These are phyloP conservation scores for Lysiphlebus fabarum DNA, from an alignment of 1,140 invertebrate genomes.

Conservation along the genomic window DNA sequence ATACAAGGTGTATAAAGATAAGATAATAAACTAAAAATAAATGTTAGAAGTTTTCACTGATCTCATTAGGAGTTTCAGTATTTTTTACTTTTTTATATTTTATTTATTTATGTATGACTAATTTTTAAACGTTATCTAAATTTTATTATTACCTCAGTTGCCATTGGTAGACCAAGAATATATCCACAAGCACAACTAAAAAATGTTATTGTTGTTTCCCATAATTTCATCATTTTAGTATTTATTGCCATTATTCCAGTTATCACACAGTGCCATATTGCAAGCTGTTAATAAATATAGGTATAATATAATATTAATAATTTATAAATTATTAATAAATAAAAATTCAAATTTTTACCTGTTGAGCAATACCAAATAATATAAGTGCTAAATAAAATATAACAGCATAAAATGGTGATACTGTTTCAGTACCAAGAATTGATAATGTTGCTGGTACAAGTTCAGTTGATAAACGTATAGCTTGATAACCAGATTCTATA, in stretches of 20 bases:
- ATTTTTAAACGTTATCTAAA: conserved; percentile 10
- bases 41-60: conserved; percentile 3
- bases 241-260: conserved; percentile 77
- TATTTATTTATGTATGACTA: not conserved
- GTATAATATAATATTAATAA: not conserved
- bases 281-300: conserved; percentile 56
- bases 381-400: conserved; percentile 83
- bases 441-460: conserved; percentile 79
- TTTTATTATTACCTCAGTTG: conserved; percentile 69
- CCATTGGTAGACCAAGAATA: conserved; percentile 80
- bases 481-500: conserved; percentile 72
- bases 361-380: conserved; percentile 81
- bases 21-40: conserved; percentile 3
- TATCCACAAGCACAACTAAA: conserved; percentile 80
- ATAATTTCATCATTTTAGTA: conserved; percentile 65
- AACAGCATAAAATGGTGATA: conserved; percentile 82
- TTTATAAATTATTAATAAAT: not conserved
- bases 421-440: conserved; percentile 64
- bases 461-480: conserved; percentile 76
- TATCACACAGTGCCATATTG: conserved; percentile 78
- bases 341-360: conserved; percentile 44
- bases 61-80: not conserved
- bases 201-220: conserved; percentile 84
- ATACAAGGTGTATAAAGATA: conserved; percentile 9
- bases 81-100: not conserved